Evolutionary conservation across 2,888 invertebrate genomes (phyloP).

Genomic region (Achlya flavicornis): DNA sequence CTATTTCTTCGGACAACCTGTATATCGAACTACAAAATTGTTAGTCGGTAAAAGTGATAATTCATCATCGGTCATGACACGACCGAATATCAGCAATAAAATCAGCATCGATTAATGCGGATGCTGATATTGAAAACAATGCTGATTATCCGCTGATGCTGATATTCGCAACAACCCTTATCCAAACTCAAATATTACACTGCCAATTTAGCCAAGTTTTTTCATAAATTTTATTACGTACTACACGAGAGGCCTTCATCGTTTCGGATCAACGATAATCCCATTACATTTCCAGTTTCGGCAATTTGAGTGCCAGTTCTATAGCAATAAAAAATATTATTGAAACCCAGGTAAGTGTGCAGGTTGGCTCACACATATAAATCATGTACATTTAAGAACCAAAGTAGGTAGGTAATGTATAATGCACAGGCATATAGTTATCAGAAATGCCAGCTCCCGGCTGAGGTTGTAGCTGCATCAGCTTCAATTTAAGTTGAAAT

Average conservation of each 20-base stretch:
- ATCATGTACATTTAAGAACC: no score
- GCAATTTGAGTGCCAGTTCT: conserved; percentile 63
- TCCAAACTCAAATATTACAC: conserved; percentile 31
- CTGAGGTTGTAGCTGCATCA: neutral
- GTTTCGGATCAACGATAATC: conserved; percentile 73
- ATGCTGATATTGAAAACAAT: no score
- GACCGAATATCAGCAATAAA: no score
- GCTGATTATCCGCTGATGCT: no score
- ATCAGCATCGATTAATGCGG: no score
- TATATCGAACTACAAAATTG: no score
- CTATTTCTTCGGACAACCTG: no score
- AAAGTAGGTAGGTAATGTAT: no score
- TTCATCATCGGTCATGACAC: no score
- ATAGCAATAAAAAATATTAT: conserved; percentile 68
- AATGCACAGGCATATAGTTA: neutral
- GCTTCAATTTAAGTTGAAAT: neutral
- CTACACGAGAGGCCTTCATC: conserved; percentile 62
- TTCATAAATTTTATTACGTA: conserved; percentile 66
- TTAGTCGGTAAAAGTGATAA: no score
- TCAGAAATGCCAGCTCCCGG: neutral
- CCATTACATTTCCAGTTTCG: conserved; percentile 70
- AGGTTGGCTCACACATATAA: conserved; percentile 2
- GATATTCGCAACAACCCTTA: no score
- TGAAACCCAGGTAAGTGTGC: conserved; percentile 56
- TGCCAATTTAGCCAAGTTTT: conserved; percentile 45